Percentiles rank a stretch among this genome's conserved stretches.
phyloP scores from a whole-genome alignment of 2,888 invertebrate species.

The Netelia virgata region DNA sequence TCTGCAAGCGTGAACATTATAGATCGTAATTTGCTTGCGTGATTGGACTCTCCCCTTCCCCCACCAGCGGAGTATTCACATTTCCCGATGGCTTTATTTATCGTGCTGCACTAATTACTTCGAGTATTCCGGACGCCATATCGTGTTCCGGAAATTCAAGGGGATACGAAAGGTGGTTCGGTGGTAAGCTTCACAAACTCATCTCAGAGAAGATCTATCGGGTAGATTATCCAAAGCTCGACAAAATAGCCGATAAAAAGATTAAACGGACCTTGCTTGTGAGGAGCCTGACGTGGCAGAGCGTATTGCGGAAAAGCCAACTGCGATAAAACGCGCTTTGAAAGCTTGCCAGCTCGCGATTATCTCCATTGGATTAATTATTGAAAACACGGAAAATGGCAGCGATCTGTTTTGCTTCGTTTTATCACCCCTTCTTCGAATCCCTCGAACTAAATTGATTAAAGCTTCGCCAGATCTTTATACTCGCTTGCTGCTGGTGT shows the following conservation, averaged over 20 bases:
- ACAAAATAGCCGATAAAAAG: constrained; percentile 14
- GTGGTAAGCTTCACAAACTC: neutral
- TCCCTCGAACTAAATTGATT: neutral
- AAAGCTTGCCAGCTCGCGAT: constrained; percentile 25
- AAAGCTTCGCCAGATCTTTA: constrained; percentile 16
- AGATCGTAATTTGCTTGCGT: neutral
- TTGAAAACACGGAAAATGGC: constrained; percentile 30
- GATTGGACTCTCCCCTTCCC: neutral
- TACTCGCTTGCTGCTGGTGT: neutral
- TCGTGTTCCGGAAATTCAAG: neutral
- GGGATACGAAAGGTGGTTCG: neutral
- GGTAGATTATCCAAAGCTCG: neutral
- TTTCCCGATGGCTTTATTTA: neutral
- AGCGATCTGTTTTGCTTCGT: neutral
- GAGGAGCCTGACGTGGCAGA: neutral
- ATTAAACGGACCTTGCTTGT: neutral
- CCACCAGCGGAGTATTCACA: neutral
- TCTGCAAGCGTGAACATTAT: neutral
- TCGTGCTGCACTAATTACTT: neutral
- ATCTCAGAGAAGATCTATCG: constrained; percentile 8
- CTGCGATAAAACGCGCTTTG: constrained; percentile 2
- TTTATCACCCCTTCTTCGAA: neutral
- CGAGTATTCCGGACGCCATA: neutral
- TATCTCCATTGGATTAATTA: constrained; percentile 54
- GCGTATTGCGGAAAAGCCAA: neutral